These are phyloP conservation scores for Lithophane ornitopus DNA, from an alignment of 2,888 invertebrate species.

Conservation along the genomic window DNA sequence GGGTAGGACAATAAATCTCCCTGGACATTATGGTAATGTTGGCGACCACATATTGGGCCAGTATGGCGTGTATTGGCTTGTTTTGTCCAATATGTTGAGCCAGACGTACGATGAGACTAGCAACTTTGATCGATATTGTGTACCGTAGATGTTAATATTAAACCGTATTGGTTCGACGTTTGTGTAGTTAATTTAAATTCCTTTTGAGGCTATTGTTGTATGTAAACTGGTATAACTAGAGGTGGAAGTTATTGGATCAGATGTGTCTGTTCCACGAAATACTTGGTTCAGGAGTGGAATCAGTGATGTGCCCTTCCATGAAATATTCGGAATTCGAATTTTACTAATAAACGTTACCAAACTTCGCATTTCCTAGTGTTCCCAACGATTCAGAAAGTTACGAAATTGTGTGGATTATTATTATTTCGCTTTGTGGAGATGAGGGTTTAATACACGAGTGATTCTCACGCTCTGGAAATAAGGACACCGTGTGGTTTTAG, in stretches of 20 bases:
- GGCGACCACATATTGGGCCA: constrained; percentile 63
- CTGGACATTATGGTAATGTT: constrained; percentile 65
- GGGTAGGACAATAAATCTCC: constrained; percentile 60
- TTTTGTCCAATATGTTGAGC: constrained; percentile 49
- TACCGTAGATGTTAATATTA: constrained; percentile 39
- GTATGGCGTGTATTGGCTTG: constrained; percentile 44
- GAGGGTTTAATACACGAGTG: neutral
- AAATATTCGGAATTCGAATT: neutral
- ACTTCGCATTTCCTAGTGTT: neutral
- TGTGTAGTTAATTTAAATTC: constrained; percentile 58
- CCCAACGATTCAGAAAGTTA: neutral
- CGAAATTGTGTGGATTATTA: neutral
- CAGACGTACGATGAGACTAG: constrained; percentile 17
- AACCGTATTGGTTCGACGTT: constrained; percentile 25
- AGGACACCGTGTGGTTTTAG: neutral
- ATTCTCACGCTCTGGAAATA: neutral
- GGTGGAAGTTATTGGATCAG: constrained; percentile 2
- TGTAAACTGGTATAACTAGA: constrained; percentile 14
- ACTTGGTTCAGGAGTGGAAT: neutral
- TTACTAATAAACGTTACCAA: neutral
- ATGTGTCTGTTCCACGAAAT: constrained; percentile 11
- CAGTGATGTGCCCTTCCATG: neutral
- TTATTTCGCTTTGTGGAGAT: neutral
- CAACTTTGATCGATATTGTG: constrained; percentile 40
- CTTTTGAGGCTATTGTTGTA: constrained; percentile 42